These are phyloP conservation scores for Nemotelus pantherinus DNA, from an alignment of 2,888 invertebrate species.

Conservation along the genomic window DNA sequence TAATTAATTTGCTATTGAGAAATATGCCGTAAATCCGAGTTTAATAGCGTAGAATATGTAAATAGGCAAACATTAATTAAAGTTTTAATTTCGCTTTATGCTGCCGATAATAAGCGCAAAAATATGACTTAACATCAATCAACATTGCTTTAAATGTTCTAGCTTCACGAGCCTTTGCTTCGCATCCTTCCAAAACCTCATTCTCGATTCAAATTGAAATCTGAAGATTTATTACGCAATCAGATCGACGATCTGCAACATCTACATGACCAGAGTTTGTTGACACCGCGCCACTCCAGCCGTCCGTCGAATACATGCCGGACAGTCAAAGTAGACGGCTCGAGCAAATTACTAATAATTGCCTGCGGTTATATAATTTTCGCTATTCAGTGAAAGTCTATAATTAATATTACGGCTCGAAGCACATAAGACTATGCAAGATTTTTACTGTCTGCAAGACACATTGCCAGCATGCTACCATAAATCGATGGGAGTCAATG, in stretches of 20 bases:
- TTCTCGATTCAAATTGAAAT: neutral
- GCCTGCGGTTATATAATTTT: conserved; percentile 4
- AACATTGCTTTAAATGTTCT: too few relatives aligned
- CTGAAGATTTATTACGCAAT: neutral
- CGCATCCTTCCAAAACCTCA: too few relatives aligned
- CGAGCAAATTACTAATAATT: neutral
- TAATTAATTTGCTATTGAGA: too few relatives aligned
- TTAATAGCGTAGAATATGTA: too few relatives aligned
- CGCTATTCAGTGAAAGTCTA: conserved; percentile 2
- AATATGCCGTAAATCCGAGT: too few relatives aligned
- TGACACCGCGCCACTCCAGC: neutral
- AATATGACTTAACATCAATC: too few relatives aligned
- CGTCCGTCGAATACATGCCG: neutral
- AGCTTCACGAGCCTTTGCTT: too few relatives aligned
- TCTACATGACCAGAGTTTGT: neutral
- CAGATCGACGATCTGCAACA: neutral
- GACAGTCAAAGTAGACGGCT: neutral
- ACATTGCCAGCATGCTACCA: neutral
- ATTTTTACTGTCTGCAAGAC: neutral
- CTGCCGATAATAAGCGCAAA: too few relatives aligned
- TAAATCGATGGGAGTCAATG: neutral
- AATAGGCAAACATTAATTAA: too few relatives aligned
- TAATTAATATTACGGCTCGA: conserved; percentile 19
- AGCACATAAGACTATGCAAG: neutral
- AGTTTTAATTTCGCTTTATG: too few relatives aligned